These are phyloP conservation scores for Percopsis transmontana DNA, from an alignment of 2,113 vertebrate species.

Conservation along the genomic window DNA sequence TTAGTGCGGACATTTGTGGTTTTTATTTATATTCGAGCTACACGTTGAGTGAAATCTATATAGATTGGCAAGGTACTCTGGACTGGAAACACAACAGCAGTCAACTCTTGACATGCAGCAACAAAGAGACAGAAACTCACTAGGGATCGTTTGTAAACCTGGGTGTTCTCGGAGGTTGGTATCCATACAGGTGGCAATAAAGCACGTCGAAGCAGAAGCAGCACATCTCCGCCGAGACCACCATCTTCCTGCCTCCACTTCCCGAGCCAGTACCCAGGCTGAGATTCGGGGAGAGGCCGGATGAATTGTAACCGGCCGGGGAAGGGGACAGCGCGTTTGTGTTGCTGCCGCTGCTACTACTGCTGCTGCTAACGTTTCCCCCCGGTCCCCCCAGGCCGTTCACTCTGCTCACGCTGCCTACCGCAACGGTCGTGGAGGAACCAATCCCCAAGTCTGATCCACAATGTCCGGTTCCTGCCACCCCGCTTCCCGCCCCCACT, in stretches of 20 bases:
- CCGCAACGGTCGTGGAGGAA: slow-evolving; percentile 84
- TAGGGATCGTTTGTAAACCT: slow-evolving; percentile 98
- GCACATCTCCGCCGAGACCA: slow-evolving; percentile 97
- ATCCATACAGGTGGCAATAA: slow-evolving; percentile 98
- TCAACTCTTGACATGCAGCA: slow-evolving; percentile 3
- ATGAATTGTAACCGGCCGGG: slow-evolving; percentile 80
- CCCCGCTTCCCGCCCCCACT: slow-evolving; percentile 84
- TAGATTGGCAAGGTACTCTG: too few species aligned
- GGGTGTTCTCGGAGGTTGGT: slow-evolving; percentile 95
- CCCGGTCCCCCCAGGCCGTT: slow-evolving; percentile 86
- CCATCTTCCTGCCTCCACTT: slow-evolving; percentile 92
- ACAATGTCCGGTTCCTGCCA: slow-evolving; percentile 87
- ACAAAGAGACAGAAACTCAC: slow-evolving; percentile 81
- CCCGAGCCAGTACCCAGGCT: slow-evolving; percentile 81
- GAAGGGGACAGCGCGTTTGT: slow-evolving; percentile 78
- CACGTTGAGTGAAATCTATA: too few species aligned
- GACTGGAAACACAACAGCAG: too few species aligned
- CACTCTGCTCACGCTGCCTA: slow-evolving; percentile 81
- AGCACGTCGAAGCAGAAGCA: slow-evolving; percentile 99
- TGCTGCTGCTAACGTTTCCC: slow-evolving; percentile 79
- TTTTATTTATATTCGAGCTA: too few species aligned
- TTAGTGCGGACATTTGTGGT: too few species aligned
- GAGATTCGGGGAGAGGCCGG: slow-evolving; percentile 81
- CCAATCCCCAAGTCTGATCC: slow-evolving; percentile 85
- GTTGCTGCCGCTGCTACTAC: slow-evolving; percentile 65